These are phyloP conservation scores for Drosophila birchii DNA, from an alignment of 2,888 invertebrate species.

Conservation along the genomic window DNA sequence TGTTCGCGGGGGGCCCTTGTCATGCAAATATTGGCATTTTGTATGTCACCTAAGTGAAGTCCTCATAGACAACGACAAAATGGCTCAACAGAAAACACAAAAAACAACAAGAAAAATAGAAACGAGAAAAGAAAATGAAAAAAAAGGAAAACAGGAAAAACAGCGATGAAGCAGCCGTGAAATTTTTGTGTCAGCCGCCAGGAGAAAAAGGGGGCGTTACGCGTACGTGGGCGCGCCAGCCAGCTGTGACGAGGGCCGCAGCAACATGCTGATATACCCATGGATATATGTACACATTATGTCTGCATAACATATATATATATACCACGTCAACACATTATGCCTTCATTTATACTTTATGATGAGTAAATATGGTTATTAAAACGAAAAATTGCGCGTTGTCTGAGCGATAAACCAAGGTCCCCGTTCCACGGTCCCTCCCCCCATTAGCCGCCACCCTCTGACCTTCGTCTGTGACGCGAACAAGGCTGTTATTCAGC, in stretches of 20 bases:
- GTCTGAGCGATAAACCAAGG: constrained; percentile 47
- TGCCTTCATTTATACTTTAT: constrained; percentile 66
- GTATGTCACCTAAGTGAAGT: constrained; percentile 49
- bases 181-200: constrained; percentile 34
- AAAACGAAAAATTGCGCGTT: constrained; percentile 59
- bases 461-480: constrained; percentile 32
- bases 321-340: constrained; percentile 54
- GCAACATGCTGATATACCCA: constrained; percentile 13
- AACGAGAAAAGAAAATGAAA: background rate
- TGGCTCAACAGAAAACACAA: constrained; percentile 16
- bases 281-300: constrained; percentile 25
- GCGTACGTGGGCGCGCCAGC: constrained; percentile 35
- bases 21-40: constrained; percentile 51
- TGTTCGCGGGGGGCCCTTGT: background rate
- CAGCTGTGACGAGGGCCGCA: constrained; percentile 32
- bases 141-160: constrained; percentile 36
- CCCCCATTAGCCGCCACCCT: constrained; percentile 4
- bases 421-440: background rate
- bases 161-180: constrained; percentile 45
- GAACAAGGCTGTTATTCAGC: constrained; percentile 44
- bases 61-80: constrained; percentile 42
- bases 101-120: background rate
- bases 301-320: constrained; percentile 7
- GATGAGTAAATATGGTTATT: constrained; percentile 66
- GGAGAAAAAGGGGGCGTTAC: constrained; percentile 11